A percentile compares a stretch with the other conserved stretches of the same genome.
phyloP scores from a whole-genome alignment of 2,888 invertebrate genomes.

The Drosophila nigricruria region DNA sequence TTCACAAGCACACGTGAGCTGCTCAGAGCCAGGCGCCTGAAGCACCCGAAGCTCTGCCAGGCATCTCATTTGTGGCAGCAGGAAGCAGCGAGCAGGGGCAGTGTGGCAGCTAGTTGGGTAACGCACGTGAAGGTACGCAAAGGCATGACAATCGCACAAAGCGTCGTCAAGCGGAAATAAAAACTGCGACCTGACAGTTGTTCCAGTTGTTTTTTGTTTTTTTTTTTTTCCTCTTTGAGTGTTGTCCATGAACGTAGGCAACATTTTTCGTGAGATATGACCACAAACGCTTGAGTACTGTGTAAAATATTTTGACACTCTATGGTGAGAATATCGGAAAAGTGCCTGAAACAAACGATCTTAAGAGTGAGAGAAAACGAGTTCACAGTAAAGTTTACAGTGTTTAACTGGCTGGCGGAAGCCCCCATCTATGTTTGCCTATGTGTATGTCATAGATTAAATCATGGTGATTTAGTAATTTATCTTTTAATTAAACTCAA shows the following conservation, averaged over 20 bases:
- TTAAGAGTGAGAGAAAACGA: not conserved
- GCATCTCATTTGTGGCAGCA: constrained; percentile 52
- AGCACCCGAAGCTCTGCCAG: constrained; percentile 22
- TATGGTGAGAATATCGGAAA: not conserved
- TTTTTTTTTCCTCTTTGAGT: not conserved
- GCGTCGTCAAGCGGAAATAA: constrained; percentile 54
- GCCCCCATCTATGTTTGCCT: no score
- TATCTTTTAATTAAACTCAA: no score
- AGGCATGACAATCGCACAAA: constrained; percentile 60
- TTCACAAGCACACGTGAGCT: constrained; percentile 45
- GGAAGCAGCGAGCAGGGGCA: not conserved
- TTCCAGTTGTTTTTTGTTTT: constrained; percentile 22
- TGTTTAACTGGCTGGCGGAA: no score
- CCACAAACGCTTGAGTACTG: not conserved
- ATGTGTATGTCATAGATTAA: no score
- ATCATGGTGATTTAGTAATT: no score
- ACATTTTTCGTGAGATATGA: constrained; percentile 17
- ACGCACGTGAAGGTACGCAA: constrained; percentile 46
- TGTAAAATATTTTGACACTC: not conserved
- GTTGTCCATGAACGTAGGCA: constrained; percentile 27
- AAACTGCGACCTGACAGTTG: constrained; percentile 47
- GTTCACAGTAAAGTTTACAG: no score
- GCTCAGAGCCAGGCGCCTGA: constrained; percentile 31
- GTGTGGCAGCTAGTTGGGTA: constrained; percentile 3
- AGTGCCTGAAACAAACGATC: not conserved